Evolutionary conservation across 92 coral and sea anemone species (phyloP).

Genomic region (Heliopora coerulea): DNA sequence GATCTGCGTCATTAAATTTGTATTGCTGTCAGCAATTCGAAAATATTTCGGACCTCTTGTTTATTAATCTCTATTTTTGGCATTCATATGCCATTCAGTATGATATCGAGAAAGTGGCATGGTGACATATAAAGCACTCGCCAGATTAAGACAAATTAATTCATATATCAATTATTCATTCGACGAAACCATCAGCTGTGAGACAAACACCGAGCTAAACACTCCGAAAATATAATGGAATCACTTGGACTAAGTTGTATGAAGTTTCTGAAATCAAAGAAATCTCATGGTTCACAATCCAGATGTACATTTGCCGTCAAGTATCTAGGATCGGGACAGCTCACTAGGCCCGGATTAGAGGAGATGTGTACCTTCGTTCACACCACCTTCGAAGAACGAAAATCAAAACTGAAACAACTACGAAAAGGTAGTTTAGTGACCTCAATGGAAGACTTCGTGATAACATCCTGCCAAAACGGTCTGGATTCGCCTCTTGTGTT

Average conservation of each 20-base stretch:
- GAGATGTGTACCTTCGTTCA: constrained; percentile 88
- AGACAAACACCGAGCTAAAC: background rate
- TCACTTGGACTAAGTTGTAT: background rate
- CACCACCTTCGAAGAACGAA: constrained; percentile 52
- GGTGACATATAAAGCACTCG: no score
- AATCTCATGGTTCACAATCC: background rate
- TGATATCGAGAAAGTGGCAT: no score
- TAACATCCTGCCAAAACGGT: constrained; percentile 73
- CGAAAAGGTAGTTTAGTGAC: constrained; percentile 69
- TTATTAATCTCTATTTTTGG: no score
- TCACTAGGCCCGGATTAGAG: constrained; percentile 75
- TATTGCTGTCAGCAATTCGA: no score
- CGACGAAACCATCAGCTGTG: background rate
- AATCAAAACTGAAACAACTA: constrained; percentile 54
- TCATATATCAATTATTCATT: background rate
- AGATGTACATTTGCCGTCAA: constrained; percentile 79
- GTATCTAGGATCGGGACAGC: constrained; percentile 80
- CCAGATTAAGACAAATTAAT: no score
- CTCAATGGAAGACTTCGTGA: constrained; percentile 74
- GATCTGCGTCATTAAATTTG: no score
- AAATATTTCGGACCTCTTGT: no score
- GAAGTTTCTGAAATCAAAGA: background rate
- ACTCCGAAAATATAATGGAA: constrained; percentile 6
- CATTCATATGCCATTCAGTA: no score
- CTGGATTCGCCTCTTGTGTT: constrained; percentile 56